Evolutionary conservation across 1,140 invertebrate genomes (phyloP).

Genomic region (Zaprionus inermis): DNA sequence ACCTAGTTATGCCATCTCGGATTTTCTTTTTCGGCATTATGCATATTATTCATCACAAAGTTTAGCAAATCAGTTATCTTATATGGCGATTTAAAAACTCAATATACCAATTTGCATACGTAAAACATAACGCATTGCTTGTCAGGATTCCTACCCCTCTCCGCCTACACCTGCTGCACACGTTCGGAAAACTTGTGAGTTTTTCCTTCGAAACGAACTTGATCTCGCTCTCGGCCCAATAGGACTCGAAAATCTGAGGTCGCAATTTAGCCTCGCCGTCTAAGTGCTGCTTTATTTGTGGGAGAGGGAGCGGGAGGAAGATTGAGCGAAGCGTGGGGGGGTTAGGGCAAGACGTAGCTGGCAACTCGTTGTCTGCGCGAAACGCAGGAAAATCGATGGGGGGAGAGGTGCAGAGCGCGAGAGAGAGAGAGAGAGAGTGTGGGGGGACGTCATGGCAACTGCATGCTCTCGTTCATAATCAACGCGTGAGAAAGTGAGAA

Average conservation of each 20-base stretch:
- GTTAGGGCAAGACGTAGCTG: not conserved
- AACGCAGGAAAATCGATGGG: constrained; percentile 37
- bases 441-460: constrained; percentile 33
- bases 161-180: no score
- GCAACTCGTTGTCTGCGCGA: constrained; percentile 20
- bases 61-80: not conserved
- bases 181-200: not conserved
- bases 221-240: not conserved
- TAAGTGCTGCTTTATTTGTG: constrained; percentile 29
- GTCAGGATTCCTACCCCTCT: not conserved
- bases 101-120: constrained; percentile 2
- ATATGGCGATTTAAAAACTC: not conserved
- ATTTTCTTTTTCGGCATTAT: not conserved
- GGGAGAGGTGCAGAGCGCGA: not conserved
- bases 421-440: not conserved
- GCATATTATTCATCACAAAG: not conserved
- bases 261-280: constrained; percentile 33
- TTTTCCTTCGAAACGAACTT: not conserved
- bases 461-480: constrained; percentile 35
- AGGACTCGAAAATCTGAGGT: constrained; percentile 23
- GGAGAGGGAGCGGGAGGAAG: not conserved
- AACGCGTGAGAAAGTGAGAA: constrained; percentile 33
- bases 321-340: no score
- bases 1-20: not conserved
- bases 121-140: not conserved